phyloP scores from a whole-genome alignment of 2,888 invertebrate genomes.

The Nephrotoma guestfalica region DNA sequence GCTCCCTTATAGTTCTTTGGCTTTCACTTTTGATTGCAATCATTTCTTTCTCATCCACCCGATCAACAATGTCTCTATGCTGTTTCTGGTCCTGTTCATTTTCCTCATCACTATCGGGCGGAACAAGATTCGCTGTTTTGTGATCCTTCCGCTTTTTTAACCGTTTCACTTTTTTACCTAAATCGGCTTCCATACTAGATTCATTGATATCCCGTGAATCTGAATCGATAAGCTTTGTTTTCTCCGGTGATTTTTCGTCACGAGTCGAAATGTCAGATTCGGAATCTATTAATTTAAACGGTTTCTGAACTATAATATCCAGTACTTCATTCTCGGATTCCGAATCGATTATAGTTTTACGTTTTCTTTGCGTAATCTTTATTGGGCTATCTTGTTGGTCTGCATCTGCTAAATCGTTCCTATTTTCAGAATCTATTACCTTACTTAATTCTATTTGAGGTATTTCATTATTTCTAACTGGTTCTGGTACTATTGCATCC shows the following conservation, averaged over 20 bases:
- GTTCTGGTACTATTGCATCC: background rate
- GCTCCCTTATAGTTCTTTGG: slow-evolving; percentile 65
- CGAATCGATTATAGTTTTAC: background rate
- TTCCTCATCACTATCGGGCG: background rate
- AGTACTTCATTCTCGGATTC: background rate
- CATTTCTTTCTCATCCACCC: slow-evolving; percentile 38
- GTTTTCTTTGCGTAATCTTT: background rate
- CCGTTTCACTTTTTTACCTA: background rate
- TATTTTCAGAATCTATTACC: background rate
- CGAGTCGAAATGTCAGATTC: background rate
- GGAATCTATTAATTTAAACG: background rate
- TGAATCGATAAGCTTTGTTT: background rate
- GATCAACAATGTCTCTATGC: slow-evolving; percentile 23
- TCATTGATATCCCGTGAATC: background rate
- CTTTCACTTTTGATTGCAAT: slow-evolving; percentile 70
- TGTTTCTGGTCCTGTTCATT: slow-evolving; percentile 33
- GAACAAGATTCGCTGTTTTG: background rate
- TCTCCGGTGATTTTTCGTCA: background rate
- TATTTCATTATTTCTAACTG: background rate
- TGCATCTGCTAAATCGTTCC: background rate
- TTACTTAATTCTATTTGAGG: background rate
- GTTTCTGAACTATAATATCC: background rate
- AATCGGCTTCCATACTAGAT: background rate
- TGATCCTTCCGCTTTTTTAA: background rate
- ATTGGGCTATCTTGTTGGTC: background rate